Conservation (phyloP, 2,113 vertebrate species). For the Fregetta grallaria region DNA sequence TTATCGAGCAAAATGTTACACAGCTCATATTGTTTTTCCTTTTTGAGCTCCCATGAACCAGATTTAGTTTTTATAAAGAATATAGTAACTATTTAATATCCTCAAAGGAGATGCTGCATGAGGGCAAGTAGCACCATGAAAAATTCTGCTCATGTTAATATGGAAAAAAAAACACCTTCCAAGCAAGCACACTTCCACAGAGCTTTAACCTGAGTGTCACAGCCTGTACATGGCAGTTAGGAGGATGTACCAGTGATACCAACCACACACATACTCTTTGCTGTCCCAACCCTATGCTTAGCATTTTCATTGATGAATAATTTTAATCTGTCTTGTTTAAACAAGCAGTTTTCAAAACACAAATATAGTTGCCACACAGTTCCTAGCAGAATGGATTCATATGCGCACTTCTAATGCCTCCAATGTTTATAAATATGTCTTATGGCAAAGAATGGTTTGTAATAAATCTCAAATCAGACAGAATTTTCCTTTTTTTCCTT, state of each 20-base stretch:
- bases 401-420: background rate
- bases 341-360: background rate
- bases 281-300: background rate
- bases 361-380: background rate
- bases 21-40: background rate
- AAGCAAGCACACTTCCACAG: accelerated
- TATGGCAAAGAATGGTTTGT: background rate
- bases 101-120: background rate
- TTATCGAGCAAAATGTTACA: background rate
- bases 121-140: background rate
- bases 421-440: background rate
- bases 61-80: background rate
- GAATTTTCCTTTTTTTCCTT: background rate
- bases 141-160: background rate
- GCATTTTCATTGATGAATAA: background rate
- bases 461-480: background rate
- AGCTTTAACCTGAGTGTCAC: background rate
- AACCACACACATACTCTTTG: background rate
- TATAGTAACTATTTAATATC: background rate
- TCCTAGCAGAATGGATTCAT: background rate
- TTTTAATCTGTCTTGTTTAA: background rate
- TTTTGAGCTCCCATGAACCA: background rate
- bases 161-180: background rate
- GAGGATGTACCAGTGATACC: background rate
- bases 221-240: background rate